Percentiles rank a stretch among this genome's conserved stretches.
Evolutionary conservation across 2,888 invertebrate genomes (phyloP).

Genomic region (Phyto melanocephala): DNA sequence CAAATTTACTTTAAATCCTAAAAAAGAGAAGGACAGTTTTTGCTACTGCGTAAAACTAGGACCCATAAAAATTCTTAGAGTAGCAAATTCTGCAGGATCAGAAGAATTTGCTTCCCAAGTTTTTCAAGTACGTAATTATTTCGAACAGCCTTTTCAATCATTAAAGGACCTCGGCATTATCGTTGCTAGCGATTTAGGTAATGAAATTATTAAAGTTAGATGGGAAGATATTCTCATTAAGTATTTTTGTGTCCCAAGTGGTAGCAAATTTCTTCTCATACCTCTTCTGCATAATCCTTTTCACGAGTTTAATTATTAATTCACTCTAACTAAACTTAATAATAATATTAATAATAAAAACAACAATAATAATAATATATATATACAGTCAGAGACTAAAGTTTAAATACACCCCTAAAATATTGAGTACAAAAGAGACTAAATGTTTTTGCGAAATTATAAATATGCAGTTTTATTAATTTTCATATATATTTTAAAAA

Average conservation of each 20-base stretch:
- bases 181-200: constrained; percentile 5
- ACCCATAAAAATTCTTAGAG: constrained; percentile 13
- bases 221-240: constrained; percentile 21
- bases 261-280: constrained; percentile 12
- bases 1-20: neutral
- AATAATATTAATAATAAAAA: too few species aligned
- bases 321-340: too few species aligned
- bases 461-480: too few species aligned
- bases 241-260: constrained; percentile 21
- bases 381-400: too few species aligned
- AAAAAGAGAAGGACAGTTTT: too few species aligned
- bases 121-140: constrained; percentile 8
- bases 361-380: too few species aligned
- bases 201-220: too few species aligned
- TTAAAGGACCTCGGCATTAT: constrained; percentile 4
- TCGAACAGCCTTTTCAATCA: constrained; percentile 14
- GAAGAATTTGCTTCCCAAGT: neutral
- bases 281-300: constrained; percentile 24
- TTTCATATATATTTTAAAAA: too few species aligned
- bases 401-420: too few species aligned
- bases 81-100: neutral
- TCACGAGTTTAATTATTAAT: constrained; percentile 7
- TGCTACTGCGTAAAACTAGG: constrained; percentile 2
- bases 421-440: too few species aligned
- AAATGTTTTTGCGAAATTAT: too few species aligned